These are phyloP conservation scores for Drosophila kuntzei DNA, from an alignment of 2,888 invertebrate genomes.

Conservation along the genomic window DNA sequence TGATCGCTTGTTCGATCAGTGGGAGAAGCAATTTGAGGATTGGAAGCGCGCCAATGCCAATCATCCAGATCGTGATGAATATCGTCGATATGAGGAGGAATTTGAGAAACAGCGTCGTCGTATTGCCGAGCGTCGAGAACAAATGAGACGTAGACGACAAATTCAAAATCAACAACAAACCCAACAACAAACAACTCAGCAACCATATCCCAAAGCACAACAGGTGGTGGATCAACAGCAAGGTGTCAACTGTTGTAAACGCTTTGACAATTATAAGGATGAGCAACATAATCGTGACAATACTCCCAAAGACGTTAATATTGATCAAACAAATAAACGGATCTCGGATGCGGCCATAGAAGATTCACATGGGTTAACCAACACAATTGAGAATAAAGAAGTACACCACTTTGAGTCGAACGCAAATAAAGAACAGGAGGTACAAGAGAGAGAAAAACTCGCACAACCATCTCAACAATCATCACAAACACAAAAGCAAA, in stretches of 20 bases:
- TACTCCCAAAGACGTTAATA: neutral
- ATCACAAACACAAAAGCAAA: neutral
- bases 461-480: neutral
- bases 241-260: neutral
- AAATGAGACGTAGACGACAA: constrained; percentile 89
- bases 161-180: constrained; percentile 40
- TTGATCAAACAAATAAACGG: neutral
- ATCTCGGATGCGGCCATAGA: neutral
- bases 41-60: constrained; percentile 96
- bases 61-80: constrained; percentile 95
- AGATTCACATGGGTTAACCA: neutral
- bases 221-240: too few relatives aligned
- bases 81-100: constrained; percentile 93
- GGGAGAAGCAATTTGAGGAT: constrained; percentile 96
- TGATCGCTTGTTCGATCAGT: constrained; percentile 94
- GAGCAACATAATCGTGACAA: neutral
- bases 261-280: constrained; percentile 9
- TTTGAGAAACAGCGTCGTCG: constrained; percentile 94
- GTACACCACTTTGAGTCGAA: neutral
- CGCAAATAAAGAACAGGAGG: constrained; percentile 2
- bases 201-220: constrained; percentile 4
- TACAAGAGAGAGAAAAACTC: neutral
- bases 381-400: neutral
- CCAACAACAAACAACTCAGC: constrained; percentile 1
- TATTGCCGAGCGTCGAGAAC: constrained; percentile 91